phyloP scores from a whole-genome alignment of 2,797 vertebrate species.

The Telmatherina bonti region DNA sequence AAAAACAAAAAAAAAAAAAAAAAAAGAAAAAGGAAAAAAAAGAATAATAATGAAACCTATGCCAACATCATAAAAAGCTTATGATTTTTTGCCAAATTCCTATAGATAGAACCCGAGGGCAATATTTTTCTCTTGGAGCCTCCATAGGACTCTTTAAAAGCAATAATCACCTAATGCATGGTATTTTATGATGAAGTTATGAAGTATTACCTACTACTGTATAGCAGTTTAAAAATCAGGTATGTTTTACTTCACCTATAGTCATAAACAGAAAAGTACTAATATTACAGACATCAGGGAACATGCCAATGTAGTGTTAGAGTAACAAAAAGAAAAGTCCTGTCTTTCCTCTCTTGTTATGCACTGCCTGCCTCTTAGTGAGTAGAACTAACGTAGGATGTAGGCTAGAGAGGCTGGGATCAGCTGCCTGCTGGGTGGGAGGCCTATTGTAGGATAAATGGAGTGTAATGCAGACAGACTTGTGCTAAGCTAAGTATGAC shows the following conservation, averaged over 20 bases:
- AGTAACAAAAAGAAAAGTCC: constrained; percentile 82
- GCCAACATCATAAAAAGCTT: constrained; percentile 89
- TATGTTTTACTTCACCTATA: constrained; percentile 91
- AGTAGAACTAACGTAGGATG: constrained; percentile 86
- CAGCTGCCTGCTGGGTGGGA: constrained; percentile 74
- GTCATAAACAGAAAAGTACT: constrained; percentile 85
- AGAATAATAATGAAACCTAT: constrained; percentile 83
- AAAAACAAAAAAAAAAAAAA: constrained; percentile 71
- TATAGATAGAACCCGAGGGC: constrained; percentile 88
- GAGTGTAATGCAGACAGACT: constrained; percentile 20
- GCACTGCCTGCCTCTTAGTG: constrained; percentile 91
- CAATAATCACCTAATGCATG: constrained; percentile 97
- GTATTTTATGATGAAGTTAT: constrained; percentile 89
- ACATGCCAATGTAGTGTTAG: constrained; percentile 90
- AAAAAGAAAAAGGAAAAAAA: neutral
- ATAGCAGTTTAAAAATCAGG: constrained; percentile 91
- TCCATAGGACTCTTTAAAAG: constrained; percentile 92
- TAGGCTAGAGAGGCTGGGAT: constrained; percentile 84
- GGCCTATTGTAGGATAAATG: constrained; percentile 69
- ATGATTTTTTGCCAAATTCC: constrained; percentile 88
- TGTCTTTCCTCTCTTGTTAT: constrained; percentile 88
- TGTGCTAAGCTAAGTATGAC: constrained; percentile 20
- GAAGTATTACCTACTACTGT: constrained; percentile 89
- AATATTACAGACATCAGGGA: constrained; percentile 91
- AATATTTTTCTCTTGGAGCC: constrained; percentile 90